Evolutionary conservation across 1,140 invertebrate genomes (phyloP).

Genomic region (Trichonephila inaurata): DNA sequence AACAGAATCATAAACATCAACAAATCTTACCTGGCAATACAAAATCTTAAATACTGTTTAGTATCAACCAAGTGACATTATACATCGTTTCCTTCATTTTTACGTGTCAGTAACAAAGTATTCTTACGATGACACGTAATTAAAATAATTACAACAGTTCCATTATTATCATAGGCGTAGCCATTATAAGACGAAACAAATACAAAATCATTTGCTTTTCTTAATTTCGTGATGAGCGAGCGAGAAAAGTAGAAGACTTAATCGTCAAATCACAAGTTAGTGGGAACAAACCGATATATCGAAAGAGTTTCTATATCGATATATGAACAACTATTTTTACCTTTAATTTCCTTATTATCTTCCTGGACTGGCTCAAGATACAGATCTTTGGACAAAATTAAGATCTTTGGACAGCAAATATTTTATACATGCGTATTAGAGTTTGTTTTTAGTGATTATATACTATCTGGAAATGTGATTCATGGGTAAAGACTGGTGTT

Average conservation of each 20-base stretch:
- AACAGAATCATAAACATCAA: background rate
- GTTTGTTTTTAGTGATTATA: no score
- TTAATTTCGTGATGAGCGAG: background rate
- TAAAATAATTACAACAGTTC: background rate
- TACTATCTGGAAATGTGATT: no score
- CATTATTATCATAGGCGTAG: background rate
- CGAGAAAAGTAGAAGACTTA: background rate
- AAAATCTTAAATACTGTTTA: background rate
- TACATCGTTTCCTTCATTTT: constrained; percentile 45
- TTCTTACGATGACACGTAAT: background rate
- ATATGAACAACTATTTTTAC: background rate
- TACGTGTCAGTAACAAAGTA: background rate
- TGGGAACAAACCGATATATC: constrained; percentile 10
- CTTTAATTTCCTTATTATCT: no score
- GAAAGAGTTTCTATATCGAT: background rate
- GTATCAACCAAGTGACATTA: constrained; percentile 36
- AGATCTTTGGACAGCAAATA: no score
- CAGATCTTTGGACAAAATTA: no score
- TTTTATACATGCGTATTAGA: no score
- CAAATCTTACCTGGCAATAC: constrained; percentile 6
- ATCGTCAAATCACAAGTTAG: constrained; percentile 39
- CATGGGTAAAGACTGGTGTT: no score
- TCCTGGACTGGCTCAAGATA: no score
- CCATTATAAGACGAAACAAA: background rate
- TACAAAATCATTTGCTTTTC: constrained; percentile 7